These are phyloP conservation scores for Danio albolineatus DNA, from an alignment of 2,797 vertebrate genomes.

Conservation along the genomic window DNA sequence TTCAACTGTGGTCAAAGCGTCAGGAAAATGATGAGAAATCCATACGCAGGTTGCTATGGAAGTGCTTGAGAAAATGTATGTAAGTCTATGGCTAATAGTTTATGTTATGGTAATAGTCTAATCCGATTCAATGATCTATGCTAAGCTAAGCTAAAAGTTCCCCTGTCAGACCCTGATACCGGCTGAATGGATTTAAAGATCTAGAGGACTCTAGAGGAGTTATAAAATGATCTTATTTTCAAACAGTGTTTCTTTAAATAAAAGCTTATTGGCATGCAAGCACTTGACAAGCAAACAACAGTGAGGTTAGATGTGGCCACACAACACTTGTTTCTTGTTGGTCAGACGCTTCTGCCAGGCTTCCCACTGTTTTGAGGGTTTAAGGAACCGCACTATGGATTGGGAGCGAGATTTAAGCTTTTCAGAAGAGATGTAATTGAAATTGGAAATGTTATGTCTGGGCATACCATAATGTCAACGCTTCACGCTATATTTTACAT, in stretches of 20 bases:
- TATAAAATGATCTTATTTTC: no score
- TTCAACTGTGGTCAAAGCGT: slow-evolving; percentile 70
- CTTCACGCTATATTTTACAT: slow-evolving; percentile 35
- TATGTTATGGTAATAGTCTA: background rate
- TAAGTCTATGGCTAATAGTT: background rate
- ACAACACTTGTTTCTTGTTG: slow-evolving; percentile 55
- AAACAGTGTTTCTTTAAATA: no score
- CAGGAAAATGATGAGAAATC: slow-evolving; percentile 51
- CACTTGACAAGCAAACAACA: no score
- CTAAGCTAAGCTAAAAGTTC: no score
- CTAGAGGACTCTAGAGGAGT: no score
- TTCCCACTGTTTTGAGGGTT: slow-evolving; percentile 60
- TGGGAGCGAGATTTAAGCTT: slow-evolving; percentile 47
- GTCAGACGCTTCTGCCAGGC: slow-evolving; percentile 62
- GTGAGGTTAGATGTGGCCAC: slow-evolving; percentile 54
- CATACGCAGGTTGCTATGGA: slow-evolving; percentile 48
- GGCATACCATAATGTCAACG: slow-evolving; percentile 59
- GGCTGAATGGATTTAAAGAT: no score
- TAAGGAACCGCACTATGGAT: slow-evolving; percentile 32
- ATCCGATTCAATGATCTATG: no score
- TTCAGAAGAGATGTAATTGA: slow-evolving; percentile 63
- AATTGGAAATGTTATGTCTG: slow-evolving; percentile 51
- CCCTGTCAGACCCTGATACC: no score
- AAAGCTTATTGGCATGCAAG: no score
- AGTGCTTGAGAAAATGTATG: slow-evolving; percentile 16